Evolutionary conservation across 53 echinoderm and acorn worm genomes (phyloP).

Genomic region (Apostichopus leukothele): DNA sequence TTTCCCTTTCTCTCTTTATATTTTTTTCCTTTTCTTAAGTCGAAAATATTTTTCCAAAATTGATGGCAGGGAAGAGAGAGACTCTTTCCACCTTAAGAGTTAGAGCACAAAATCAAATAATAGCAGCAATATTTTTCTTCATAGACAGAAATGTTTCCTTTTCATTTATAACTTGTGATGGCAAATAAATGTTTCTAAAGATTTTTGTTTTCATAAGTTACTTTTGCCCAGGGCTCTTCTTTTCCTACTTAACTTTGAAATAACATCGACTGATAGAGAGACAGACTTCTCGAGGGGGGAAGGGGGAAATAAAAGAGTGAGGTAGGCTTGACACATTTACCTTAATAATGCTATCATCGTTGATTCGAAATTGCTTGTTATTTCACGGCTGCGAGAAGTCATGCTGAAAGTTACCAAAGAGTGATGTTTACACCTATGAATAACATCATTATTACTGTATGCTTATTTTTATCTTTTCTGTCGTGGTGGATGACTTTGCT

Average conservation of each 20-base stretch:
- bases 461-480: too few relatives aligned
- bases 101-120: slow-evolving; percentile 19
- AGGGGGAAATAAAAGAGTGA: not conserved
- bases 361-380: not conserved
- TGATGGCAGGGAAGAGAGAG: slow-evolving; percentile 15
- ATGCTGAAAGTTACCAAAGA: not conserved
- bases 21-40: not conserved
- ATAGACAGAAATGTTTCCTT: slow-evolving; percentile 33
- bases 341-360: not conserved
- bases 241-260: not conserved
- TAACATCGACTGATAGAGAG: slow-evolving; percentile 6
- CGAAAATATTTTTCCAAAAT: slow-evolving; percentile 6
- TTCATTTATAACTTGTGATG: not conserved
- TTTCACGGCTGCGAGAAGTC: not conserved
- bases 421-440: not conserved
- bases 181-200: slow-evolving; percentile 35
- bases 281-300: not conserved
- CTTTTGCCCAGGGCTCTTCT: slow-evolving; percentile 20
- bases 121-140: slow-evolving; percentile 22
- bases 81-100: not conserved
- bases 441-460: too few relatives aligned
- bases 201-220: slow-evolving; percentile 35
- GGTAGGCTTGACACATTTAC: not conserved
- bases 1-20: not conserved
- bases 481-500: too few relatives aligned